Evolutionary conservation across 2,113 vertebrate species (phyloP).

Genomic region (Diphyllodes magnificus): DNA sequence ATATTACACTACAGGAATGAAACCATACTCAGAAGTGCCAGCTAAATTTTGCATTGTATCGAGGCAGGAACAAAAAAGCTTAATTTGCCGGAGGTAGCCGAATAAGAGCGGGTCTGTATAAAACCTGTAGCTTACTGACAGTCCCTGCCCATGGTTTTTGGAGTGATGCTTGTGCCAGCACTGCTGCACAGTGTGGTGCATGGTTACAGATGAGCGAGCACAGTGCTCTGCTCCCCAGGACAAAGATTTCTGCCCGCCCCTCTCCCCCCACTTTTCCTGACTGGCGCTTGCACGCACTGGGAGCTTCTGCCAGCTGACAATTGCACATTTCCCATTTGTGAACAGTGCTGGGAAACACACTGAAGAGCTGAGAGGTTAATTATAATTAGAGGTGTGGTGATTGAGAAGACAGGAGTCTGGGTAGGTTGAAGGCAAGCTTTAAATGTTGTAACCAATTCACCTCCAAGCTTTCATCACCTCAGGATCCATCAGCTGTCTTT

Average conservation of each 20-base stretch:
- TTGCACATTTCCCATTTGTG: neutral
- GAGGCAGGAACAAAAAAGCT: neutral
- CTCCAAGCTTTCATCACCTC: neutral
- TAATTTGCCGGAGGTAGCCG: neutral
- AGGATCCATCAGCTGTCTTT: neutral
- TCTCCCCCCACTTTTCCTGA: neutral
- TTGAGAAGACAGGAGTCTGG: neutral
- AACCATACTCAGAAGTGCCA: neutral
- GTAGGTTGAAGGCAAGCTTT: neutral
- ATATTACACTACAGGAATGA: neutral
- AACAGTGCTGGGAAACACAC: neutral
- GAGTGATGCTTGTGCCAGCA: neutral
- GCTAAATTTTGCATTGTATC: neutral
- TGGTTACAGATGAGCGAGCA: neutral
- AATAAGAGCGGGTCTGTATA: neutral
- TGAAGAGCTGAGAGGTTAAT: neutral
- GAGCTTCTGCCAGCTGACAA: neutral
- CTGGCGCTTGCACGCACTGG: fast-evolving
- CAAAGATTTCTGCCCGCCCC: neutral
- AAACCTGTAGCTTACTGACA: neutral
- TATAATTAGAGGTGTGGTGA: neutral
- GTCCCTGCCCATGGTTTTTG: neutral
- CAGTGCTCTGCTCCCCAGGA: neutral
- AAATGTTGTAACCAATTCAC: neutral
- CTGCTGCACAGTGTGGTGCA: neutral